Evolutionary conservation across 2,113 vertebrate genomes (phyloP).

Genomic region (Symphodus melops): DNA sequence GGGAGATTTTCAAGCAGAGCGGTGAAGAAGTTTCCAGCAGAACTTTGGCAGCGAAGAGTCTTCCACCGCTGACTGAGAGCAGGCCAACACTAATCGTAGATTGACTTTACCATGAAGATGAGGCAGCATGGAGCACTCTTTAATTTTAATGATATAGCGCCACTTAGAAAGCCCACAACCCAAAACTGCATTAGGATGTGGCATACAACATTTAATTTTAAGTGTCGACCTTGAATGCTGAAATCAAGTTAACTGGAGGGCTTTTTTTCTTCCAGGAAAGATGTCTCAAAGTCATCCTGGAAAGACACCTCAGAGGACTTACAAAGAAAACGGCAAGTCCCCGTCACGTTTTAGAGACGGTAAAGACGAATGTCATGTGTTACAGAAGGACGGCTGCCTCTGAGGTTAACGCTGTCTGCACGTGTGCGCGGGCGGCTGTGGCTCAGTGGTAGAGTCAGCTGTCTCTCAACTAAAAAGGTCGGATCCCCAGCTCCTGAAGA

Average conservation of each 20-base stretch:
- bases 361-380: neutral
- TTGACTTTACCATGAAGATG: constrained; percentile 75
- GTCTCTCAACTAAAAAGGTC: no score
- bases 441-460: no score
- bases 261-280: constrained; percentile 1
- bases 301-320: neutral
- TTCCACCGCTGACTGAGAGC: constrained; percentile 58
- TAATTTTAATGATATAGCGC: constrained; percentile 74
- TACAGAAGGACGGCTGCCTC: neutral
- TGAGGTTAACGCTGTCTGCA: no score
- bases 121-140: constrained; percentile 69
- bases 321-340: neutral
- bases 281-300: constrained; percentile 8
- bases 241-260: constrained; percentile 54
- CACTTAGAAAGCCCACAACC: constrained; percentile 55
- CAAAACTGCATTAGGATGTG: constrained; percentile 63
- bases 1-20: neutral
- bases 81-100: constrained; percentile 72
- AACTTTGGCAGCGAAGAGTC: constrained; percentile 61
- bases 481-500: no score
- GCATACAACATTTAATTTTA: constrained; percentile 55
- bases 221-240: constrained; percentile 54
- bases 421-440: no score
- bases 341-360: neutral
- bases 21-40: constrained; percentile 38